Conservation (phyloP, 1,140 invertebrate species). For the Gryon sp. region DNA sequence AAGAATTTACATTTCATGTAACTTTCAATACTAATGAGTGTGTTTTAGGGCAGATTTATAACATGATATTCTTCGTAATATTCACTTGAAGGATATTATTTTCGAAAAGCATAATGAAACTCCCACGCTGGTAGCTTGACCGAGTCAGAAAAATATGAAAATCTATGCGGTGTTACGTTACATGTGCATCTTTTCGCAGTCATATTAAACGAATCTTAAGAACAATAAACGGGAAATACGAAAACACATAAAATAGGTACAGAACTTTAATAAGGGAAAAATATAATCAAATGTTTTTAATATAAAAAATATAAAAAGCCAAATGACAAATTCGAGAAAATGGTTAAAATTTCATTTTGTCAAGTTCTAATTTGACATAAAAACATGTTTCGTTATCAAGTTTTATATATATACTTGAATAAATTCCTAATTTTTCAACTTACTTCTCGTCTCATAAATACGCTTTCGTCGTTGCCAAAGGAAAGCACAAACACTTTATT, state of each 20-base stretch:
- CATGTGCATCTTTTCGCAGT: conserved; percentile 7
- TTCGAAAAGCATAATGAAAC: conserved; percentile 27
- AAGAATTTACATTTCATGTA: too few relatives aligned
- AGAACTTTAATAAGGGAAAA: too few relatives aligned
- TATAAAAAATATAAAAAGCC: too few relatives aligned
- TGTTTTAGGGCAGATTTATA: too few relatives aligned
- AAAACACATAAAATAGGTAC: too few relatives aligned
- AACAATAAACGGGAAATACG: too few relatives aligned
- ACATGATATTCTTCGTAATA: background rate
- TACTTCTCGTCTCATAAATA: conserved; percentile 5
- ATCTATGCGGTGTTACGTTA: conserved; percentile 47
- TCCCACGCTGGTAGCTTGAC: conserved; percentile 40
- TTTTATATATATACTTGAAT: background rate
- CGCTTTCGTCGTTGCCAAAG: background rate
- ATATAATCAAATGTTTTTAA: too few relatives aligned
- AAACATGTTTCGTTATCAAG: too few relatives aligned
- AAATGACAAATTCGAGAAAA: too few relatives aligned
- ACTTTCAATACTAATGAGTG: too few relatives aligned
- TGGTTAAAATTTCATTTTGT: too few relatives aligned
- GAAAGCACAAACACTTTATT: conserved; percentile 15
- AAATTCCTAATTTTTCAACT: conserved; percentile 1
- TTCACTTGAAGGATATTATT: conserved; percentile 2
- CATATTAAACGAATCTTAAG: conserved; percentile 30
- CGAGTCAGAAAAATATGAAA: conserved; percentile 49
- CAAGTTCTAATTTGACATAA: too few relatives aligned